Evolutionary conservation across 2,113 vertebrate species (phyloP).

Genomic region (Rattus rattus): DNA sequence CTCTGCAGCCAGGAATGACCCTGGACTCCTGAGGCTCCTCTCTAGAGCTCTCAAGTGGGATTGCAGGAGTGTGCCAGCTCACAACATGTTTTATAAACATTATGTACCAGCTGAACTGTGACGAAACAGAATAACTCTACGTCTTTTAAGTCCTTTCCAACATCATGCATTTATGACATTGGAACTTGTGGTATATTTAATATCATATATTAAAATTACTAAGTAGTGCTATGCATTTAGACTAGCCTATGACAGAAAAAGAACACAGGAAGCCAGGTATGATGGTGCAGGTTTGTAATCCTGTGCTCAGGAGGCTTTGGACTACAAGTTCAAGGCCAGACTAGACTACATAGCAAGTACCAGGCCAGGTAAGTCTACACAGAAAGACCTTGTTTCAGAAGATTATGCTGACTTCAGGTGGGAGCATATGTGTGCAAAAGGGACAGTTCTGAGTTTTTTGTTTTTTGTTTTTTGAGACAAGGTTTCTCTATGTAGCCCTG

Average conservation of each 20-base stretch:
- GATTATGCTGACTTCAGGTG: background rate
- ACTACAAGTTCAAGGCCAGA: background rate
- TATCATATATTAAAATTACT: background rate
- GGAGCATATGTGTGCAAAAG: background rate
- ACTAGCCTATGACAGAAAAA: constrained; percentile 15
- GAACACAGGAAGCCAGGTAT: background rate
- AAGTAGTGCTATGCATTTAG: background rate
- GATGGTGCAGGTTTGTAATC: background rate
- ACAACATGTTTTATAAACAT: background rate
- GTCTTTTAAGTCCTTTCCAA: constrained; percentile 14
- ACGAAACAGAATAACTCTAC: constrained; percentile 15
- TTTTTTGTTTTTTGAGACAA: background rate
- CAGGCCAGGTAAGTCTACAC: background rate
- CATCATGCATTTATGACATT: background rate
- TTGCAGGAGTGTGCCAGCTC: background rate
- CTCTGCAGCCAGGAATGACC: background rate
- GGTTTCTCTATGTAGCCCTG: background rate
- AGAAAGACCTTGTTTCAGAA: background rate
- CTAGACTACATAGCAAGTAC: background rate
- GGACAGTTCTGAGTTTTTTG: background rate
- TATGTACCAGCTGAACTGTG: background rate
- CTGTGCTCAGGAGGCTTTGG: background rate
- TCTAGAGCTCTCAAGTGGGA: background rate
- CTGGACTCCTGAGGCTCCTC: background rate
- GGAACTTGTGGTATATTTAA: background rate